Percentiles rank a stretch among this genome's conserved stretches.
phyloP scores from a whole-genome alignment of 2,797 vertebrate species.

The Halcyon chelicuti region DNA sequence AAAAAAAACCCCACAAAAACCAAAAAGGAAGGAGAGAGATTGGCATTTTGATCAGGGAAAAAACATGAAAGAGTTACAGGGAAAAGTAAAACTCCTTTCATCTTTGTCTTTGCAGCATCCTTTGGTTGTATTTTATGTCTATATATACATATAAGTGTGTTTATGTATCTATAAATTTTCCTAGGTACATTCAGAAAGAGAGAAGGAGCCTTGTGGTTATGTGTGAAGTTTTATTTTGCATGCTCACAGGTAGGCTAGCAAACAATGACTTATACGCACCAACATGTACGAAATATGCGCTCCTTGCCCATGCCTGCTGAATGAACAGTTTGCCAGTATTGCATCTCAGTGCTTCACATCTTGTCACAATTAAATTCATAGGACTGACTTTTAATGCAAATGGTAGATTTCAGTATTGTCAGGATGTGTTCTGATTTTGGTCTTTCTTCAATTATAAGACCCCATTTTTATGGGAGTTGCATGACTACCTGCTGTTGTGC shows the following conservation, averaged over 20 bases:
- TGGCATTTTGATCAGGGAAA: background rate
- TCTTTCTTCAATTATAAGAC: slow-evolving; percentile 4
- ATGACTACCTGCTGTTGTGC: background rate
- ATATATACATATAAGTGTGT: background rate
- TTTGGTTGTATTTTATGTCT: background rate
- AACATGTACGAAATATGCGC: slow-evolving; percentile 74
- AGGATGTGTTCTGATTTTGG: slow-evolving; percentile 44
- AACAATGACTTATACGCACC: slow-evolving; percentile 62
- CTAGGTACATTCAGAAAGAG: background rate
- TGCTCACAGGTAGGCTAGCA: slow-evolving; percentile 39
- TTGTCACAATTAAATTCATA: slow-evolving; percentile 78
- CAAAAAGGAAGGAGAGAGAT: background rate
- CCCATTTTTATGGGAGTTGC: background rate
- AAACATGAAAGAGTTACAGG: background rate
- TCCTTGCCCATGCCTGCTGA: slow-evolving; percentile 77
- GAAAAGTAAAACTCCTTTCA: background rate
- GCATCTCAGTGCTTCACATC: slow-evolving; percentile 33
- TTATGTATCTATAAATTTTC: background rate
- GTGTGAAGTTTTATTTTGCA: slow-evolving; percentile 16
- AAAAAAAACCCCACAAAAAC: background rate
- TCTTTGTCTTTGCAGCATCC: background rate
- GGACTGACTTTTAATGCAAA: slow-evolving; percentile 64
- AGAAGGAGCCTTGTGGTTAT: background rate
- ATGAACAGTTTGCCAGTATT: slow-evolving; percentile 40
- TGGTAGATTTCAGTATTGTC: slow-evolving; percentile 43